These are phyloP conservation scores for Lacanobia oleracea DNA, from an alignment of 2,888 invertebrate species.

Conservation along the genomic window DNA sequence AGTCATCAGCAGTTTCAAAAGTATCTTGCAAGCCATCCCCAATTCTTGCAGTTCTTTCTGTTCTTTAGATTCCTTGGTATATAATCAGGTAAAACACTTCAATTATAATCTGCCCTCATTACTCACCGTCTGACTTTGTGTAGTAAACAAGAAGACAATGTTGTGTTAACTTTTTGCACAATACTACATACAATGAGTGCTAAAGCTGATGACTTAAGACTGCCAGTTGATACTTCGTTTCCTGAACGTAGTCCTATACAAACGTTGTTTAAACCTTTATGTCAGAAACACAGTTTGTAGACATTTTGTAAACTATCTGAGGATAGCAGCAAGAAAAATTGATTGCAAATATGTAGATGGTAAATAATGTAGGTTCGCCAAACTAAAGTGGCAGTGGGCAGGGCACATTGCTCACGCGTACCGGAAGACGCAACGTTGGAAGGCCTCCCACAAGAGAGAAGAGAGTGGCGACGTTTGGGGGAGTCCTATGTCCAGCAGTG, in stretches of 20 bases:
- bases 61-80: background rate
- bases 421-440: too few relatives aligned
- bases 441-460: too few relatives aligned
- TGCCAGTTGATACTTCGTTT: constrained; percentile 55
- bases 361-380: too few relatives aligned
- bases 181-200: constrained; percentile 55
- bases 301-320: constrained; percentile 37
- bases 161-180: constrained; percentile 38
- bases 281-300: constrained; percentile 26
- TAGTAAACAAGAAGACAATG: constrained; percentile 42
- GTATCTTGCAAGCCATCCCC: too few relatives aligned
- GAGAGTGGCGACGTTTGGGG: too few relatives aligned
- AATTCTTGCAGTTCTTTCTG: background rate
- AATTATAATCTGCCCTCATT: background rate
- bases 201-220: constrained; percentile 36
- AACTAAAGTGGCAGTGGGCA: too few relatives aligned
- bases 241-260: constrained; percentile 42
- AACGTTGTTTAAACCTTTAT: constrained; percentile 40
- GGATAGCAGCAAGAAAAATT: background rate
- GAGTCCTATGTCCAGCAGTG: too few relatives aligned
- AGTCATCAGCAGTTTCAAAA: background rate
- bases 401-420: too few relatives aligned
- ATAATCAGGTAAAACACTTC: background rate
- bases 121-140: constrained; percentile 18
- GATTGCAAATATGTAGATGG: background rate